These are phyloP conservation scores for Lepeophtheirus nordmannii DNA, from an alignment of 2,888 invertebrate species.

Conservation along the genomic window DNA sequence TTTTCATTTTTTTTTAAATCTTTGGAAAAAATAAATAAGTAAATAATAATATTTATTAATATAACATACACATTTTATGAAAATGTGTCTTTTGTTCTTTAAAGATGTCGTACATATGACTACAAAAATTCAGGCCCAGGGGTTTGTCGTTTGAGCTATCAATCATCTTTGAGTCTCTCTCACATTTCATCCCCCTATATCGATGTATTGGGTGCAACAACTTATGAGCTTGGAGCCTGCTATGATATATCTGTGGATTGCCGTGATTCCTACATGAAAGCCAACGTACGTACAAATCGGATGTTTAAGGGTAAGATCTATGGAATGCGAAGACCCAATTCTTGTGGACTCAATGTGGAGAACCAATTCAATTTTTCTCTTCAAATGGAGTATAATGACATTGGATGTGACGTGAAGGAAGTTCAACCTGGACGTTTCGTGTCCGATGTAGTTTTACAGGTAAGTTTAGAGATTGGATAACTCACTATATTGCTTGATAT, in stretches of 20 bases:
- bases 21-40: neutral
- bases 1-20: no score
- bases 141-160: constrained; percentile 80
- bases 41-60: neutral
- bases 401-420: constrained; percentile 80
- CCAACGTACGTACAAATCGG: constrained; percentile 75
- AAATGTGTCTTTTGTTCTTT: neutral
- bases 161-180: constrained; percentile 71
- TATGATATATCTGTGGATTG: constrained; percentile 89
- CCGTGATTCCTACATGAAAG: constrained; percentile 71
- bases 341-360: constrained; percentile 73
- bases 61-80: neutral
- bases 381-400: constrained; percentile 76
- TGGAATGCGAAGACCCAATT: constrained; percentile 81
- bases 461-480: constrained; percentile 24
- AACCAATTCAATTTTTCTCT: constrained; percentile 76
- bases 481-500: neutral
- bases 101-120: constrained; percentile 73
- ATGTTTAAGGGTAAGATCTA: constrained; percentile 87
- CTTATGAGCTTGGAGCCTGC: constrained; percentile 78
- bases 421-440: constrained; percentile 69
- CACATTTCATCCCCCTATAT: constrained; percentile 32
- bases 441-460: constrained; percentile 38
- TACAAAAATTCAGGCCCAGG: constrained; percentile 82
- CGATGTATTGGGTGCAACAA: constrained; percentile 66